Evolutionary conservation across 53 echinoderm and acorn worm species (phyloP).

Genomic region (Paracentrotus lividus): DNA sequence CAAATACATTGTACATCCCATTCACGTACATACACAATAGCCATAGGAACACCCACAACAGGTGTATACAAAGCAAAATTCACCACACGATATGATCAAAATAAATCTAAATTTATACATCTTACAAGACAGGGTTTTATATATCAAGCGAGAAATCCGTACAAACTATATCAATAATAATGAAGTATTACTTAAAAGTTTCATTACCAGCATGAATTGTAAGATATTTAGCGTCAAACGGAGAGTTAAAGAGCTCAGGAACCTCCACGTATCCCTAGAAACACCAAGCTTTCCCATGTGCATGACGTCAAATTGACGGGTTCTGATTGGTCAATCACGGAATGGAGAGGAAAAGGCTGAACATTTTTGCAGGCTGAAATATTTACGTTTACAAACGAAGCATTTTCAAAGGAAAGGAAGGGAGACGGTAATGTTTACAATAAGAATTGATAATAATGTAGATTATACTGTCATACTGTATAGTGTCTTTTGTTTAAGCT

Average conservation of each 20-base stretch:
- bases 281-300: slow-evolving; percentile 53
- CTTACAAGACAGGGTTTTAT: no score
- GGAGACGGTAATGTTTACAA: not conserved
- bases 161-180: not conserved
- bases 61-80: slow-evolving; percentile 56
- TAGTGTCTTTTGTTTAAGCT: not conserved
- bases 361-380: not conserved
- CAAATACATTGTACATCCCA: not conserved
- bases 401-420: not conserved
- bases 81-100: slow-evolving; percentile 17
- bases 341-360: not conserved
- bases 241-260: not conserved
- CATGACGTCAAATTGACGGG: slow-evolving; percentile 46
- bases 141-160: not conserved
- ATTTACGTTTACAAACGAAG: not conserved
- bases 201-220: not conserved
- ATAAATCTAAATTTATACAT: not conserved
- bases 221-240: not conserved
- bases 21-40: not conserved
- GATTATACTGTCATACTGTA: not conserved
- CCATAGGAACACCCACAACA: slow-evolving; percentile 55
- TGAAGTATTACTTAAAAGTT: not conserved
- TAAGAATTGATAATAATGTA: not conserved
- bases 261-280: slow-evolving; percentile 62
- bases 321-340: slow-evolving; percentile 55